Percentiles rank a stretch among this genome's conserved stretches.
Evolutionary conservation across 2,797 vertebrate species (phyloP).

Genomic region (Megaceryle alcyon): DNA sequence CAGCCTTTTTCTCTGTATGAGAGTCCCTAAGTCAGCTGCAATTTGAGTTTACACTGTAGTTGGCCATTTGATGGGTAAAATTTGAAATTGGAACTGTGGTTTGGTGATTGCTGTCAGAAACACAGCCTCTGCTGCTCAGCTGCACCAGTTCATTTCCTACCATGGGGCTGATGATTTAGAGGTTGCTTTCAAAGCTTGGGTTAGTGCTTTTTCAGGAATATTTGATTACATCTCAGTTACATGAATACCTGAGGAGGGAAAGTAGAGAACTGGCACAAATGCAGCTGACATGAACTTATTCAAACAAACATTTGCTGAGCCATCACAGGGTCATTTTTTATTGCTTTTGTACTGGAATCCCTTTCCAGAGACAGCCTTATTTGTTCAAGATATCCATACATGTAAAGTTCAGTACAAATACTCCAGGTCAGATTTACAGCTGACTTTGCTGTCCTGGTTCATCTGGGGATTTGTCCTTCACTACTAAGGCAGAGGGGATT

Average conservation of each 20-base stretch:
- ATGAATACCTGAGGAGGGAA: not conserved
- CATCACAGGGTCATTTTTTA: not conserved
- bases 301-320: not conserved
- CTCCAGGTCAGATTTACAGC: not conserved
- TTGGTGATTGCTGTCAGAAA: not conserved
- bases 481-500: not conserved
- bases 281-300: not conserved
- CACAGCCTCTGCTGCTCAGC: not conserved
- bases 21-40: not conserved
- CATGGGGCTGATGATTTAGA: not conserved
- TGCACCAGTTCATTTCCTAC: not conserved
- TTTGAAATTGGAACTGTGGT: not conserved
- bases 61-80: not conserved
- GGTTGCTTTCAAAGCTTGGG: not conserved
- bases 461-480: not conserved
- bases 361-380: not conserved
- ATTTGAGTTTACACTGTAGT: rapidly evolving
- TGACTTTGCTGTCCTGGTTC: not conserved
- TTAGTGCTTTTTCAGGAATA: not conserved
- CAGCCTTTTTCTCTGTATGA: rapidly evolving
- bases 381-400: not conserved
- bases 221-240: not conserved
- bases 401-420: not conserved
- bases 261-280: not conserved
- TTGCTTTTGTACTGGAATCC: not conserved